Evolutionary conservation across 2,888 invertebrate species (phyloP), one percentile per base, ranked within the genome.

Genomic region (Papilio demoleus): DNA sequence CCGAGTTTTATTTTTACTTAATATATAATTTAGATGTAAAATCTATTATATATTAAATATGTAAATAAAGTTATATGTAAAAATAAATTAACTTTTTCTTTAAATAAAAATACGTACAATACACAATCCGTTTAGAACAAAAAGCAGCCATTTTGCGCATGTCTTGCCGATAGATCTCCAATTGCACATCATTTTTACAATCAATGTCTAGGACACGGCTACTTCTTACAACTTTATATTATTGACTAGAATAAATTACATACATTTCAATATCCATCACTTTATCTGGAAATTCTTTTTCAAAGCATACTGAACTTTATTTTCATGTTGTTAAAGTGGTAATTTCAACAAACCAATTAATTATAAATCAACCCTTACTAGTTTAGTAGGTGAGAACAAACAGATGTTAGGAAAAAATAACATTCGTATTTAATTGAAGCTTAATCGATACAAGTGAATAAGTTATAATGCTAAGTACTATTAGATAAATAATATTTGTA

Each of bases 41-140:
- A n/a, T n/a, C n/a, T n/a, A n/a, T n/a, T n/a, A n/a, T n/a, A n/a
- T n/a, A n/a, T n/a, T n/a, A n/a, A n/a, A n/a, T n/a, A n/a, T n/a
- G n/a, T n/a, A n/a, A n/a, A n/a, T n/a, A n/a, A n/a, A n/a, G n/a
- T n/a, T n/a, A n/a, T n/a, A n/a, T n/a, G n/a, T n/a, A n/a, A n/a
- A n/a, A n/a, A n/a, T n/a, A n/a, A n/a, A n/a, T n/a, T n/a, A n/a
- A n/a, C n/a, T n/a, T n/a, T n/a, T n/a, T n/a, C n/a, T n/a, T n/a
- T n/a, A n/a, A n/a, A n/a, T 22, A 47, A 22, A 12, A 22, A 12
- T 5, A 86, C 88, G 83, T 75, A 88, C 88, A 62, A 87, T 80
- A 68, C 83, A 83, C 9, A 85, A 70, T 8, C 79, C 73, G 70
- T 87, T 88, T 0, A 85, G 69, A 0, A 75, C 66, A 59, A 87